phyloP scores from a whole-genome alignment of 2,113 vertebrate species.

The Ifrita kowaldi region DNA sequence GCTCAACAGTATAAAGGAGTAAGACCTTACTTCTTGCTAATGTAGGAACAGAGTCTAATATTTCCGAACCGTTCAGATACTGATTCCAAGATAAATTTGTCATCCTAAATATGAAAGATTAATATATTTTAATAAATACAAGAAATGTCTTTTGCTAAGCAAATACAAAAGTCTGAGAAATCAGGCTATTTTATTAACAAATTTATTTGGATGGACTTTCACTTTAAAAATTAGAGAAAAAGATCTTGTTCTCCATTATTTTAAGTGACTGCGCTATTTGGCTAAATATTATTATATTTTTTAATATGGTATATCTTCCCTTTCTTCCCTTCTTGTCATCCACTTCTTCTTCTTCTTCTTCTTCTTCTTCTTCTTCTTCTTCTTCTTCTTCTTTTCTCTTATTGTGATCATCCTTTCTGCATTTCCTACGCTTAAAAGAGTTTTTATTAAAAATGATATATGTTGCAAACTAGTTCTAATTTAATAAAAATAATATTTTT shows the following conservation, averaged over 20 bases:
- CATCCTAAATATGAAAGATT: background rate
- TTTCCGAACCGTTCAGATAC: background rate
- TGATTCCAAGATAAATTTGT: background rate
- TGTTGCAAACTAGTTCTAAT: background rate
- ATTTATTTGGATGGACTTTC: background rate
- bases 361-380: background rate
- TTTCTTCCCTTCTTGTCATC: background rate
- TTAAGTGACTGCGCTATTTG: background rate
- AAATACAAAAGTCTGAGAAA: background rate
- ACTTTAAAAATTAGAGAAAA: background rate
- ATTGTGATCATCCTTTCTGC: fast-evolving
- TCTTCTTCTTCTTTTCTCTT: background rate
- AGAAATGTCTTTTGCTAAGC: background rate
- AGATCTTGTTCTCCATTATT: background rate
- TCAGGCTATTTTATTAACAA: background rate
- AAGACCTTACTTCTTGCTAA: background rate
- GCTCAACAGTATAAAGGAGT: background rate
- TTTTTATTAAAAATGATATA: background rate
- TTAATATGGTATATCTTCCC: background rate
- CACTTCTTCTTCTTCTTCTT: background rate
- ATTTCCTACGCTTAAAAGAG: background rate
- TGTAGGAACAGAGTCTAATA: background rate
- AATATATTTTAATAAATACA: background rate
- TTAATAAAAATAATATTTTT: background rate
- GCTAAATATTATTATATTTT: background rate